Conservation (phyloP, 2,888 invertebrate species). For the Linyphia triangularis region DNA sequence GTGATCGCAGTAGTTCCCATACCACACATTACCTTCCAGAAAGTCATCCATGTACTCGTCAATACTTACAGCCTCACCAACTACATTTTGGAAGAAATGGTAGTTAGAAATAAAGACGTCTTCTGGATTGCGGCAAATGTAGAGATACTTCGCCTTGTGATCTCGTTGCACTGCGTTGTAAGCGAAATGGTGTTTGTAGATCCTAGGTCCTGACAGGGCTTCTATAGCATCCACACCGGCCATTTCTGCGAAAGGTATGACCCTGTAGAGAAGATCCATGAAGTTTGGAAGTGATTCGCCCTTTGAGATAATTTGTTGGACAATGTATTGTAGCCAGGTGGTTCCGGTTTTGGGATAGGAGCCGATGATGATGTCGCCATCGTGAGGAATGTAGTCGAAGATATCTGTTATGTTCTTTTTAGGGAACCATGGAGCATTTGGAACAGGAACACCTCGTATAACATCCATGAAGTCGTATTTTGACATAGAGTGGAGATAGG, state of each 20-base stretch:
- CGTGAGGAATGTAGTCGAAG: constrained; percentile 24
- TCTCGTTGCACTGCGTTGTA: background rate
- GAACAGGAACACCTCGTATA: constrained; percentile 22
- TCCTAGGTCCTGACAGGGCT: background rate
- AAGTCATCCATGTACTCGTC: background rate
- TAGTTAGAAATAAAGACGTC: background rate
- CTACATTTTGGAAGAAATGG: background rate
- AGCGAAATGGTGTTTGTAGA: background rate
- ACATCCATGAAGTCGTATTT: background rate
- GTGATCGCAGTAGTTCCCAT: constrained; percentile 3
- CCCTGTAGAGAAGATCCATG: constrained; percentile 72
- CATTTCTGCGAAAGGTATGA: constrained; percentile 59
- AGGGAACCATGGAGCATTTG: background rate
- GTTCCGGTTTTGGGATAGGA: constrained; percentile 74
- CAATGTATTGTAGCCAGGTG: constrained; percentile 72
- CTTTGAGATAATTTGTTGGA: constrained; percentile 62
- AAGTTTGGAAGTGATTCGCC: constrained; percentile 77
- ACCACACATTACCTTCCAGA: background rate
- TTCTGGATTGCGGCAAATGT: background rate
- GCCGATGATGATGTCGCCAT: constrained; percentile 68
- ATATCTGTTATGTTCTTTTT: constrained; percentile 27
- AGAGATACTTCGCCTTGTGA: background rate
- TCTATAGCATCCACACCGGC: constrained; percentile 27
- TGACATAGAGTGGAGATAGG: background rate
- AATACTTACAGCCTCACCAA: background rate